Percentiles rank a stretch among this genome's conserved stretches.
phyloP scores from a whole-genome alignment of 2,888 invertebrate genomes.

The Ischnus inquisitorius region DNA sequence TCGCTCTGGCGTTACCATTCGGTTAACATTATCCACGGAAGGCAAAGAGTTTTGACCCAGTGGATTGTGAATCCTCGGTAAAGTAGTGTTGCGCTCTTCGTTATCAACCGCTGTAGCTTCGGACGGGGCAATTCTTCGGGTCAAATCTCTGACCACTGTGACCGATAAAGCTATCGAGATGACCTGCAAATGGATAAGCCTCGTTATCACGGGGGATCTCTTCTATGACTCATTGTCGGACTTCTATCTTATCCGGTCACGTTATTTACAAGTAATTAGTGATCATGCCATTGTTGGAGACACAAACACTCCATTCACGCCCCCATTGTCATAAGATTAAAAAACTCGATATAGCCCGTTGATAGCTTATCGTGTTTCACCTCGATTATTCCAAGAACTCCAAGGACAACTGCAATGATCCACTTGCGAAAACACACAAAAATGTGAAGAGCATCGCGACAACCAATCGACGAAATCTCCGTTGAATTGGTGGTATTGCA shows the following conservation, averaged over 20 bases:
- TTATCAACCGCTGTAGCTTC: neutral
- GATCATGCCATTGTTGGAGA: neutral
- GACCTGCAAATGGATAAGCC: slow-evolving; percentile 34
- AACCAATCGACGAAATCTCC: slow-evolving; percentile 40
- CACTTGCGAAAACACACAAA: slow-evolving; percentile 44
- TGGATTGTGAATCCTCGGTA: slow-evolving; percentile 55
- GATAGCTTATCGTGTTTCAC: slow-evolving; percentile 29
- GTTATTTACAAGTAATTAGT: slow-evolving; percentile 10
- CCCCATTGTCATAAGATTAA: neutral
- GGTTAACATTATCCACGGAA: slow-evolving; percentile 19
- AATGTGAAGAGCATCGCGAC: slow-evolving; percentile 40
- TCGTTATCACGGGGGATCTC: neutral
- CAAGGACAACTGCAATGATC: slow-evolving; percentile 46
- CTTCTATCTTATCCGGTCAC: neutral
- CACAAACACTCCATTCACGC: neutral
- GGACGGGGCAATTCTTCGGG: neutral
- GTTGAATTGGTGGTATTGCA: slow-evolving; percentile 38
- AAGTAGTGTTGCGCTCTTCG: neutral
- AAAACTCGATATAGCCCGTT: neutral
- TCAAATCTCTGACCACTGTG: slow-evolving; percentile 3
- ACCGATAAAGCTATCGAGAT: slow-evolving; percentile 52
- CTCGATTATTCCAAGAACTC: slow-evolving; percentile 50
- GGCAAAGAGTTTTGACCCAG: slow-evolving; percentile 23
- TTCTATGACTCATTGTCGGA: neutral
- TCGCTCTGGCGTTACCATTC: neutral